phyloP scores from a whole-genome alignment of 2,113 vertebrate species.

The Caloenas nicobarica region DNA sequence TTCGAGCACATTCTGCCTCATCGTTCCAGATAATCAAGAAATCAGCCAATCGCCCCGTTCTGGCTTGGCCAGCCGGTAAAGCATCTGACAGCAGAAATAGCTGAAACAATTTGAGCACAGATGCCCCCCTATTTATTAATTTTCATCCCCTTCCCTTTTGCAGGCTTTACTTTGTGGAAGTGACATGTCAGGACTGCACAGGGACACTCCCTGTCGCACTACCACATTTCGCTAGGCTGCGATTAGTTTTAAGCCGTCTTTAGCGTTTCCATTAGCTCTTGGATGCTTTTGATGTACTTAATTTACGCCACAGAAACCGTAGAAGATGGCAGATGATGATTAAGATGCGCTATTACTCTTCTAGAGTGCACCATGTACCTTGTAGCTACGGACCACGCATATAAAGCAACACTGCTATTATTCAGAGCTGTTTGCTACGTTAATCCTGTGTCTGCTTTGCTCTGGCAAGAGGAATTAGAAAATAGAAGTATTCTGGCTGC shows the following conservation, averaged over 20 bases:
- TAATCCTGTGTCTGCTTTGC: not conserved
- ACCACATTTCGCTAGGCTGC: not conserved
- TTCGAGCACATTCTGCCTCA: not conserved
- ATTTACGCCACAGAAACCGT: not conserved
- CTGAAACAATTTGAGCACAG: not conserved
- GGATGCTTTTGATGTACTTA: not conserved
- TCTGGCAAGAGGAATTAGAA: not conserved
- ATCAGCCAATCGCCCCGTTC: not conserved
- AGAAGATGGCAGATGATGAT: not conserved
- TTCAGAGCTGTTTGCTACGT: not conserved
- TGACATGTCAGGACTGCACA: accelerated
- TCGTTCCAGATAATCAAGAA: not conserved
- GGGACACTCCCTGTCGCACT: not conserved
- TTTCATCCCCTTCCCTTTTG: not conserved
- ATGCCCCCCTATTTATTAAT: not conserved
- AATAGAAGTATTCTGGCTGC: not conserved
- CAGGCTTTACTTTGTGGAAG: not conserved
- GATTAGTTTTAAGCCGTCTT: not conserved
- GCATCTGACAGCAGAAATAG: not conserved
- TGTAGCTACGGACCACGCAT: not conserved
- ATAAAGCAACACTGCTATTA: not conserved
- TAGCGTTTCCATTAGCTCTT: not conserved
- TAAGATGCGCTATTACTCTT: not conserved
- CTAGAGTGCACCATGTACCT: not conserved
- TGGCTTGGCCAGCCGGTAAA: not conserved